Percentiles rank a stretch among this genome's conserved stretches.
phyloP scores from a whole-genome alignment of 2,888 invertebrate species.

The Oscheius sp. region DNA sequence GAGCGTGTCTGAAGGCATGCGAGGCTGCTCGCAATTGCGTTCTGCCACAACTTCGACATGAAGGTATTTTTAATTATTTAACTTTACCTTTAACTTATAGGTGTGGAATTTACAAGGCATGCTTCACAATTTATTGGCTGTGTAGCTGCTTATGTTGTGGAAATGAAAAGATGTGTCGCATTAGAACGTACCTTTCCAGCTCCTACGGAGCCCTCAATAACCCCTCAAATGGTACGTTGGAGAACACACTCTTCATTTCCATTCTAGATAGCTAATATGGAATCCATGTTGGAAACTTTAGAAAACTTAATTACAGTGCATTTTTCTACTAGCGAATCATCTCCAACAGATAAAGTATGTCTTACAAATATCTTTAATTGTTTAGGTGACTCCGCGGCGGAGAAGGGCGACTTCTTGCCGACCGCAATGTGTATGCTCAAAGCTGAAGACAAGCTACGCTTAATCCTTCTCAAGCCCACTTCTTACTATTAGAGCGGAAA shows the following conservation, averaged over 20 bases:
- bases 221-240: slow-evolving; percentile 37
- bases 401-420: slow-evolving; percentile 66
- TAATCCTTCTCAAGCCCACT: slow-evolving; percentile 23
- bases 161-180: slow-evolving; percentile 66
- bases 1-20: slow-evolving; percentile 65
- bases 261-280: slow-evolving; percentile 57
- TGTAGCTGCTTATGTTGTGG: slow-evolving; percentile 64
- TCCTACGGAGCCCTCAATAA: slow-evolving; percentile 55
- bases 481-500: too few species aligned
- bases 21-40: slow-evolving; percentile 68
- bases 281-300: slow-evolving; percentile 66
- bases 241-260: not conserved
- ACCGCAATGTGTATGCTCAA: slow-evolving; percentile 68
- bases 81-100: slow-evolving; percentile 35
- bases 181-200: slow-evolving; percentile 61
- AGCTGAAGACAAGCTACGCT: slow-evolving; percentile 70
- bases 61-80: slow-evolving; percentile 45
- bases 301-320: slow-evolving; percentile 69
- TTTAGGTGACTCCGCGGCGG: slow-evolving; percentile 61
- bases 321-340: slow-evolving; percentile 68
- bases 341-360: slow-evolving; percentile 62
- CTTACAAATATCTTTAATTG: not conserved
- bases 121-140: slow-evolving; percentile 70
- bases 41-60: slow-evolving; percentile 67
- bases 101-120: slow-evolving; percentile 66